These are phyloP conservation scores for Setipinna tenuifilis DNA, from an alignment of 2,797 vertebrate species.

Conservation along the genomic window DNA sequence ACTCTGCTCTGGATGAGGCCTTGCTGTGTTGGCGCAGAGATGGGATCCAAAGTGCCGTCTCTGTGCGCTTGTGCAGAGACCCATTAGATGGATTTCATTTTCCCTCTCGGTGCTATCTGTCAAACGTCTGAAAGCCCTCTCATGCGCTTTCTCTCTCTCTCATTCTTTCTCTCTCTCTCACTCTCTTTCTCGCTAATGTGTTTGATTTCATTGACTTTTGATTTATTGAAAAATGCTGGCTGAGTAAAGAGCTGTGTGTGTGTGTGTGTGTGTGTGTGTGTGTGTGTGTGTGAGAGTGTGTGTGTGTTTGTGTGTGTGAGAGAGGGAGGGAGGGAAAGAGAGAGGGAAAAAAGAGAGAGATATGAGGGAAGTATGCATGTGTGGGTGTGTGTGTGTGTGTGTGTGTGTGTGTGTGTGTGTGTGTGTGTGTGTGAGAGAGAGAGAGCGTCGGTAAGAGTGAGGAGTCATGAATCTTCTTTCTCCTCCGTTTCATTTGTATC, in stretches of 20 bases:
- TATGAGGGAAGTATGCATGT: neutral
- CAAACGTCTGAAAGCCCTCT: no score
- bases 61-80: neutral
- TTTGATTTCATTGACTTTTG: constrained; percentile 32
- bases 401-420: neutral
- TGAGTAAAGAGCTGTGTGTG: constrained; percentile 10
- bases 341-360: constrained; percentile 21
- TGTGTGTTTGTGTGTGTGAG: constrained; percentile 33
- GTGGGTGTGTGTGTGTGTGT: neutral
- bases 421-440: neutral
- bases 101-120: neutral
- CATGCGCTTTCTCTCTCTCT: neutral
- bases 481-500: constrained; percentile 40
- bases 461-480: constrained; percentile 26
- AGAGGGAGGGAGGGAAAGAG: constrained; percentile 33
- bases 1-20: no score
- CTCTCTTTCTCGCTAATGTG: neutral
- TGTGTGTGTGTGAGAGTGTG: constrained; percentile 17
- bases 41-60: no score
- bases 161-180: neutral
- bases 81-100: neutral
- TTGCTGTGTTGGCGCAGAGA: no score
- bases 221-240: constrained; percentile 26
- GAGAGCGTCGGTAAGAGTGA: neutral
- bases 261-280: neutral